Evolutionary conservation across 1,140 invertebrate genomes (phyloP).

Genomic region (Latrodectus geometricus): DNA sequence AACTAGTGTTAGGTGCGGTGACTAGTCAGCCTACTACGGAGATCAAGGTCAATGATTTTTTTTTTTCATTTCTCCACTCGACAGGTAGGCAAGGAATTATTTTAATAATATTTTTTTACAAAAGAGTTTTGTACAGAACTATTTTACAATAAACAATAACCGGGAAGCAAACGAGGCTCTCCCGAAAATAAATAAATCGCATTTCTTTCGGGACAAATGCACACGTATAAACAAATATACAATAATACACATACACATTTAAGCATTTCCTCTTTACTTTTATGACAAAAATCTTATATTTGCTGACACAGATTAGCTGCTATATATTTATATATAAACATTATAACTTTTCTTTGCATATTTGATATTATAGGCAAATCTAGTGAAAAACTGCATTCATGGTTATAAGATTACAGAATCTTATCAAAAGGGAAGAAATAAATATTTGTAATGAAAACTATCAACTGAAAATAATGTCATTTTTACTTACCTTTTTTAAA

Average conservation of each 20-base stretch:
- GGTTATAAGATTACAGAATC: background rate
- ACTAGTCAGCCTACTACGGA: conserved; percentile 46
- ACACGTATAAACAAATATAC: conserved; percentile 60
- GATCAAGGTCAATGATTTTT: conserved; percentile 32
- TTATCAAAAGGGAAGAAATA: no score
- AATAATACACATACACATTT: conserved; percentile 54
- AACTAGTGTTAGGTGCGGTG: conserved; percentile 7
- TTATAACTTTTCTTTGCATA: background rate
- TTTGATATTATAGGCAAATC: background rate
- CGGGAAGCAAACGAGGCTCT: conserved; percentile 28
- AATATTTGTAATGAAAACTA: no score
- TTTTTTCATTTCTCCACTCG: background rate
- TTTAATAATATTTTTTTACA: conserved; percentile 37
- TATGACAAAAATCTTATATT: background rate
- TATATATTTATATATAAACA: conserved; percentile 13
- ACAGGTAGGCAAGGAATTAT: background rate
- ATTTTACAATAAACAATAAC: conserved; percentile 58
- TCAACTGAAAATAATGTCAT: no score
- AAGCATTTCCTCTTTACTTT: conserved; percentile 29
- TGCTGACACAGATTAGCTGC: background rate
- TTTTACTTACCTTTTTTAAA: no score
- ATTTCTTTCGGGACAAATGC: conserved; percentile 48
- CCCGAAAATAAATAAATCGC: conserved; percentile 59
- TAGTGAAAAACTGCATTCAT: background rate
- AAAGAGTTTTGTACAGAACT: conserved; percentile 57